Base-by-base conservation (phyloP, 2,888 invertebrate genomes). In the Nomada flava region DNA sequence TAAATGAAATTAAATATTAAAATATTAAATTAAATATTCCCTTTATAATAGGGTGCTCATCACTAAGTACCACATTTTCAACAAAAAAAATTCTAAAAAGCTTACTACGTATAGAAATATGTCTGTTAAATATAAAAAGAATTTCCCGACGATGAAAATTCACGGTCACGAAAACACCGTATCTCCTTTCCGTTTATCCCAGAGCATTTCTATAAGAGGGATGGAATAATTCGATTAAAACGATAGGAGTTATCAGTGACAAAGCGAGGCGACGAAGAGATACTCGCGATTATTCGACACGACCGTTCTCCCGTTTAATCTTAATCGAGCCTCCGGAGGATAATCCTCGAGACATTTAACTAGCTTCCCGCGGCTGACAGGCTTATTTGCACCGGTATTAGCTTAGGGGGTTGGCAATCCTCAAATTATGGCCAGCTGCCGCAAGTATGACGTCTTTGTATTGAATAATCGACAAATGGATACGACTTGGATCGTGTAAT, bases 291-390 rank as follows among this genome's bases (percentile, higher is more conserved):
- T 76, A 76, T 75, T 75, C 74, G 75, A 60, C 26, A 44, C 63
- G 42, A 53, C 47, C 69, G 62, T 62, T 69, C 60, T 23, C 59
- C 23, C 29, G 74, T 65, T 82, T 78, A 82, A 79, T 79, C 81
- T 65, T 75, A 82, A 74, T 75, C 47, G 79, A 82, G 75, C 70
- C 79, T 57, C 68, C 68, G 79, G 13, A 29, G 82, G 82, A 82
- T 75, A 79, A 82, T 82, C 75, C 82, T 63, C 59, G 75, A 75
- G 79, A 75, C 75, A 63, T 79, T 79, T 82, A 82, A 82, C 79
- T 60, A 75, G 75, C 74, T 79, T 70, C 79, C 18, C 64, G 42
- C n/a, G 59, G 44, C 63, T 76, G 72, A 59, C 71, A 64, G 47
- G 72, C 79, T 75, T 76, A 82, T 82, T 79, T 82, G 79, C 71